Percentiles rank a stretch among this genome's conserved stretches.
These are phyloP conservation scores for Leptobrachium leishanense DNA, from an alignment of 2,113 vertebrate species.

Conservation along the genomic window DNA sequence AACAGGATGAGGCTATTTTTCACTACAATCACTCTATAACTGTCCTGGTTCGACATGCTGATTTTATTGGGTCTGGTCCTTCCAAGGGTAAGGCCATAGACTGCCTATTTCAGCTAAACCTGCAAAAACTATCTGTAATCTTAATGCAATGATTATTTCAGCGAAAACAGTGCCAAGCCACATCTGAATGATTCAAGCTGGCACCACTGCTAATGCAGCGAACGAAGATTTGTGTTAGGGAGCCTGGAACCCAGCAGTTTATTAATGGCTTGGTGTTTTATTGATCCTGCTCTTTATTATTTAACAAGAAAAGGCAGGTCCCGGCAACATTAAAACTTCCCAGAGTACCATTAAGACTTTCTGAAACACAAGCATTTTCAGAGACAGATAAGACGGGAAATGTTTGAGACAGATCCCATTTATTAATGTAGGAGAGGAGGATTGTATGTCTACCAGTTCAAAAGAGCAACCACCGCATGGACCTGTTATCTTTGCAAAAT, in stretches of 20 bases:
- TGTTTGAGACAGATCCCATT: background rate
- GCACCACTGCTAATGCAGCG: conserved; percentile 6
- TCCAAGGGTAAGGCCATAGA: background rate
- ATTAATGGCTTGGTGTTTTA: conserved; percentile 42
- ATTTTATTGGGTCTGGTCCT: too few species aligned
- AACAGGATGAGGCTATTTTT: too few species aligned
- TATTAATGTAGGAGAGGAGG: conserved; percentile 1
- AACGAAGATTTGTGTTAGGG: conserved; percentile 16
- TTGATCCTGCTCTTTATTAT: conserved; percentile 37
- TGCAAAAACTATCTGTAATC: conserved; percentile 2
- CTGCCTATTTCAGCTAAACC: background rate
- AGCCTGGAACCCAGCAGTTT: conserved; percentile 4
- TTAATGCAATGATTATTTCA: conserved; percentile 23
- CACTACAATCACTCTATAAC: too few species aligned
- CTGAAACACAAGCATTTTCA: background rate
- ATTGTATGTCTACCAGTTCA: too few species aligned
- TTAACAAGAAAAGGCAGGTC: conserved; percentile 27
- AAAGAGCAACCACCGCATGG: too few species aligned
- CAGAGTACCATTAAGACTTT: conserved; percentile 24
- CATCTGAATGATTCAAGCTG: conserved; percentile 2
- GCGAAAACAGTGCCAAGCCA: background rate
- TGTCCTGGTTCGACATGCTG: too few species aligned
- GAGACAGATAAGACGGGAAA: background rate
- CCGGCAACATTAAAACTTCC: background rate
- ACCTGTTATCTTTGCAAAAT: too few species aligned